phyloP scores from a whole-genome alignment of 2,888 invertebrate species.

The Caenorhabditis doughertyi region DNA sequence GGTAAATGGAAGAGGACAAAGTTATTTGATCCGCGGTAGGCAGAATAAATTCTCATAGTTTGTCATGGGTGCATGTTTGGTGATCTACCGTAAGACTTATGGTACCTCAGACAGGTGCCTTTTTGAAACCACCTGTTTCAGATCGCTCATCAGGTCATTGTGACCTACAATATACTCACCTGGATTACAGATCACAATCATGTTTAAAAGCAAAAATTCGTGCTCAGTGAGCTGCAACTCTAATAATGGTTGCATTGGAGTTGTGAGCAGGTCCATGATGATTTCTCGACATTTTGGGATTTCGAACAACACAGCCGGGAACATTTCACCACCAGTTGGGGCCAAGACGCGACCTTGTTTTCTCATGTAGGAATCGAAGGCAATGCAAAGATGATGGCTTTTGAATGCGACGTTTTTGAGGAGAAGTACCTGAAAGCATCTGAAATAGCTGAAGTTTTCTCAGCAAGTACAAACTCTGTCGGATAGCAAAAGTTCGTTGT shows the following conservation, averaged over 20 bases:
- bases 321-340: constrained; percentile 31
- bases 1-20: not conserved
- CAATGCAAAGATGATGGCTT: constrained; percentile 38
- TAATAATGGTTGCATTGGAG: constrained; percentile 17
- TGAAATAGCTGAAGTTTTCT: not conserved
- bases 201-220: constrained; percentile 32
- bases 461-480: constrained; percentile 9
- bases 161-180: no score
- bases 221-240: constrained; percentile 14
- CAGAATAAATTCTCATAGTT: no score
- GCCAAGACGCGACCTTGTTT: constrained; percentile 5
- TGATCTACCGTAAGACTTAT: no score
- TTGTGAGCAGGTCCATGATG: constrained; percentile 4
- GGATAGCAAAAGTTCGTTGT: constrained; percentile 22
- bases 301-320: not conserved
- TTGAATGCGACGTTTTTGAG: constrained; percentile 49
- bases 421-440: constrained; percentile 23
- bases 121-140: not conserved
- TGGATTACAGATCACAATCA: constrained; percentile 45
- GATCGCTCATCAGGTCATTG: no score
- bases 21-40: no score
- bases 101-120: no score
- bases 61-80: not conserved
- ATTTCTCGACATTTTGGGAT: constrained; percentile 1
- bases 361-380: constrained; percentile 9